Evolutionary conservation across 2,888 invertebrate genomes (phyloP).

Genomic region (Vanessa cardui): DNA sequence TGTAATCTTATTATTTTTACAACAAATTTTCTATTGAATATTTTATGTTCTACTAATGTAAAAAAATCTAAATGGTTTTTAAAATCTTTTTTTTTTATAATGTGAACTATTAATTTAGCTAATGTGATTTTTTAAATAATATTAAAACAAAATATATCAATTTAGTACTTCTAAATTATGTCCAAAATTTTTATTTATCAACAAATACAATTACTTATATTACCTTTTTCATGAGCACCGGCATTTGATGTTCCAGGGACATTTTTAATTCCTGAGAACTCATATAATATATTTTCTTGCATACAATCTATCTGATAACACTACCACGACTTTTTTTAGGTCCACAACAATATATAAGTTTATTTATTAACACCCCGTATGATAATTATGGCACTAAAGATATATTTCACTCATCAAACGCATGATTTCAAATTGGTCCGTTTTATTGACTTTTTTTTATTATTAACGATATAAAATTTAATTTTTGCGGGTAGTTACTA

Average conservation of each 20-base stretch:
- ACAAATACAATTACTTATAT: conserved; percentile 22
- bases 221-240: conserved; percentile 76
- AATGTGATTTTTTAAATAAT: too few species aligned
- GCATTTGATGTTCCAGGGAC: conserved; percentile 74
- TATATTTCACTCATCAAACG: conserved; percentile 61
- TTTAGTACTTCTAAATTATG: too few species aligned
- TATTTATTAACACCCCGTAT: conserved; percentile 44
- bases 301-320: conserved; percentile 11
- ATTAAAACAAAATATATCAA: background rate
- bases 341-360: conserved; percentile 18
- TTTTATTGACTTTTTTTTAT: conserved; percentile 7
- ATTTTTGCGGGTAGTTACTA: conserved; percentile 43
- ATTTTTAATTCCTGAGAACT: conserved; percentile 71
- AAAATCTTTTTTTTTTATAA: too few species aligned
- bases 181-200: background rate
- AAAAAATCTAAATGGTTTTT: too few species aligned
- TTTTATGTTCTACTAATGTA: too few species aligned
- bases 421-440: conserved; percentile 44
- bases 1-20: background rate
- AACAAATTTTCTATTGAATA: too few species aligned
- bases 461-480: conserved; percentile 24
- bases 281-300: conserved; percentile 46
- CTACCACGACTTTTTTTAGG: conserved; percentile 5
- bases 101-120: too few species aligned
- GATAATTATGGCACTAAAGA: conserved; percentile 57